A percentile compares a stretch with the other conserved stretches of the same genome.
phyloP scores from a whole-genome alignment of 1,140 invertebrate species.

The Oscheius sp. region DNA sequence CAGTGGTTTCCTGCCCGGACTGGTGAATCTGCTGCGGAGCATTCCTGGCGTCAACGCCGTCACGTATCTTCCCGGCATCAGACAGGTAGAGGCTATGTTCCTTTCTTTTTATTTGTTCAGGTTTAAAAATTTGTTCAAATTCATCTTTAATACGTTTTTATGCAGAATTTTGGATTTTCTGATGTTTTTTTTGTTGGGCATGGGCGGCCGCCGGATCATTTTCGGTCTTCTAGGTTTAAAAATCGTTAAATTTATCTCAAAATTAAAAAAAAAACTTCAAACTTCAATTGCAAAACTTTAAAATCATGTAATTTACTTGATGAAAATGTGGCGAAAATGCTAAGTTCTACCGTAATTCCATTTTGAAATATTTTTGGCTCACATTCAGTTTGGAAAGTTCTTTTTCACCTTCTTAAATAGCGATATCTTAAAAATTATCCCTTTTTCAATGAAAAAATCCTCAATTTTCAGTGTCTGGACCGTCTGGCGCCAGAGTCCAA shows the following conservation, averaged over 20 bases:
- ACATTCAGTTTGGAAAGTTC: too few species aligned
- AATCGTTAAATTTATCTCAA: not conserved
- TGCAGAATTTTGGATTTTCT: not conserved
- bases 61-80: slow-evolving; percentile 68
- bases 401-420: not conserved
- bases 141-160: too few species aligned
- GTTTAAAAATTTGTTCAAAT: slow-evolving; percentile 23
- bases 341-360: not conserved
- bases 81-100: slow-evolving; percentile 64
- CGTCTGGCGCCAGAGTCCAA: slow-evolving; percentile 56
- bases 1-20: slow-evolving; percentile 71
- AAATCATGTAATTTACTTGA: not conserved
- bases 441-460: not conserved
- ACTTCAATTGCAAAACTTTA: not conserved
- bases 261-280: not conserved
- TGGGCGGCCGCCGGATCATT: too few species aligned
- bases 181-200: not conserved
- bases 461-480: slow-evolving; percentile 53
- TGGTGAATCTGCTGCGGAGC: slow-evolving; percentile 69
- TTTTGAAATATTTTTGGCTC: not conserved
- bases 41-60: slow-evolving; percentile 69
- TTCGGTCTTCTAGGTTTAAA: too few species aligned
- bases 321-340: not conserved
- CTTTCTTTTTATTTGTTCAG: not conserved
- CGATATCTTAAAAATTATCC: not conserved